Conservation (phyloP, 2,797 vertebrate genomes). For the Anniella stebbinsi region DNA sequence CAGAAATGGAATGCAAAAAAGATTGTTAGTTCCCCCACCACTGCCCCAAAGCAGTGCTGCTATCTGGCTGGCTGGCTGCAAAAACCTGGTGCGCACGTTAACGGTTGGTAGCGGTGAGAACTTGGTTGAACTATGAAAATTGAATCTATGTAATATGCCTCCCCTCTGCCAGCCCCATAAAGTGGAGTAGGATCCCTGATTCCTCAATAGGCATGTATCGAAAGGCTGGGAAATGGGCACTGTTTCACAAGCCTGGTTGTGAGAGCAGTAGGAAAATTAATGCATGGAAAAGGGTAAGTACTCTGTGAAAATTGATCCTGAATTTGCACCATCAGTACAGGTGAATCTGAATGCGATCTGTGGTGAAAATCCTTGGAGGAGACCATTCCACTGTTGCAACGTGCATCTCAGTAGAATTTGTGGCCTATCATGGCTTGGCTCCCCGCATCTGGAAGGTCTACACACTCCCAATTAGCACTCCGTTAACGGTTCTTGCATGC, state of each 20-base stretch:
- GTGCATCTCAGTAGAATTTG: neutral
- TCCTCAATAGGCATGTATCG: neutral
- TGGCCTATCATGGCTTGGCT: neutral
- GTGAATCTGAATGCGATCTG: neutral
- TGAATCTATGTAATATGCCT: neutral
- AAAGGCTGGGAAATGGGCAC: neutral
- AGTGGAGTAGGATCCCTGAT: neutral
- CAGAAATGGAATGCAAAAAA: neutral
- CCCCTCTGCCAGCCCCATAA: neutral
- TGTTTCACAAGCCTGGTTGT: neutral
- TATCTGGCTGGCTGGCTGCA: neutral
- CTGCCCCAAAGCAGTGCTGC: neutral
- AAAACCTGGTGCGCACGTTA: neutral
- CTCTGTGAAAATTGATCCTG: neutral
- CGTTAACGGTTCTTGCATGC: neutral
- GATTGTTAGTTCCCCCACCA: neutral
- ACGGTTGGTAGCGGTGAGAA: neutral
- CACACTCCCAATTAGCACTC: neutral
- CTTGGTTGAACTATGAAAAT: neutral
- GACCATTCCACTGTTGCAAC: neutral
- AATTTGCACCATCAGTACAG: neutral
- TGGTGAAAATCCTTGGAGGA: constrained; percentile 16
- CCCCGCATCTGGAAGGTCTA: neutral
- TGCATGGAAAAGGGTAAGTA: neutral
- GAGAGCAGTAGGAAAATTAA: neutral